Conservation (phyloP, 1,140 invertebrate species). For the Drosophila kohkoa region DNA sequence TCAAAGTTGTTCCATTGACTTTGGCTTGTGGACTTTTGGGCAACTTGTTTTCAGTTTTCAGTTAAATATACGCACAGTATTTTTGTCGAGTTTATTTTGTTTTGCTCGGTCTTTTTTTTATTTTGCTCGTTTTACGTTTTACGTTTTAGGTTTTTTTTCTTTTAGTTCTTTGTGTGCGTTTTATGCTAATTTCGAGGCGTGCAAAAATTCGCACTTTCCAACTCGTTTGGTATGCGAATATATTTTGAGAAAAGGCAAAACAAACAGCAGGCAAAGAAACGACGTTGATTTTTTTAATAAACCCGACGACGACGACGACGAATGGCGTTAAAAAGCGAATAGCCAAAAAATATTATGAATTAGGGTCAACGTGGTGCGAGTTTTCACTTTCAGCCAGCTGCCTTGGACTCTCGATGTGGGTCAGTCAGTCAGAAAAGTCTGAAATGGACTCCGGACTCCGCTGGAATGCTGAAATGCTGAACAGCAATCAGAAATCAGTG, state of each 20-base stretch:
- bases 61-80: conserved; percentile 18
- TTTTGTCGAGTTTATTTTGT: too few species aligned
- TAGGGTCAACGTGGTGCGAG: conserved; percentile 63
- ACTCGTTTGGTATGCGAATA: conserved; percentile 69
- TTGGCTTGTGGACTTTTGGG: conserved; percentile 38
- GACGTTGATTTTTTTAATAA: conserved; percentile 9
- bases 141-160: conserved; percentile 1
- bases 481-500: conserved; percentile 20
- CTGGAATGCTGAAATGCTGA: conserved; percentile 35
- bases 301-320: not conserved
- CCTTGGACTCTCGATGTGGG: conserved; percentile 50
- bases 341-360: conserved; percentile 62
- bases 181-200: conserved; percentile 78
- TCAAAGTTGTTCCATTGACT: conserved; percentile 34
- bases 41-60: conserved; percentile 28
- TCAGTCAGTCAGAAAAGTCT: conserved; percentile 27
- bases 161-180: conserved; percentile 49
- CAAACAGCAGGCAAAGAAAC: conserved; percentile 24
- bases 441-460: conserved; percentile 7
- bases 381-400: conserved; percentile 70
- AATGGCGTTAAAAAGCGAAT: conserved; percentile 34
- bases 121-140: not conserved
- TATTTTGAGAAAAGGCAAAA: conserved; percentile 45
- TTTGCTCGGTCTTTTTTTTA: not conserved
- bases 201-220: conserved; percentile 83